These are phyloP conservation scores for Mesodorylaimus sp. DNA, from an alignment of 2,888 invertebrate genomes.

Conservation along the genomic window DNA sequence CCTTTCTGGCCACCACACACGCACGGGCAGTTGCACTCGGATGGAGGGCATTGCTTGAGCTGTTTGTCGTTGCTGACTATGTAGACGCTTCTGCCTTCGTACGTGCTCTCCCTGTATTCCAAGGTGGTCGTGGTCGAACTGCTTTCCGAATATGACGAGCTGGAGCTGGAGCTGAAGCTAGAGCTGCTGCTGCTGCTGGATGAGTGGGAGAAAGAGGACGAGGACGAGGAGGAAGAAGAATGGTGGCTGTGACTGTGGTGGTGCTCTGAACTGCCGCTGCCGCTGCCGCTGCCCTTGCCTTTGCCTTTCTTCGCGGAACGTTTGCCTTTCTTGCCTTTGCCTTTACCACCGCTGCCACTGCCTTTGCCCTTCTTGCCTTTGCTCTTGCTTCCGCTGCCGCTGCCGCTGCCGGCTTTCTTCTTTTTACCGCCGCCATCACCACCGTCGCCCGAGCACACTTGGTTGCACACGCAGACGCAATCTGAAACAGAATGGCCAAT, in stretches of 20 bases:
- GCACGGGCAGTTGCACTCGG: constrained; percentile 3
- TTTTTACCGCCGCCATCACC: background rate
- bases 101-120: background rate
- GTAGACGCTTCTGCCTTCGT: background rate
- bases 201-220: background rate
- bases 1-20: background rate
- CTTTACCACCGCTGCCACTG: background rate
- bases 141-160: no score
- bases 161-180: background rate
- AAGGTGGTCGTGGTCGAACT: background rate
- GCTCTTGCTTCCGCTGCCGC: background rate
- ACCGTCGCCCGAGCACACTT: background rate
- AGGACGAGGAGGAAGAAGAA: background rate
- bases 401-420: background rate
- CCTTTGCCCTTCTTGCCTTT: constrained; percentile 2
- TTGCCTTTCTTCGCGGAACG: background rate
- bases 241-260: no score
- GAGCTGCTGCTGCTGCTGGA: background rate
- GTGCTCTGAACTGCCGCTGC: no score
- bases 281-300: no score
- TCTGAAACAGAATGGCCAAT: no score
- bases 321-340: background rate
- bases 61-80: background rate
- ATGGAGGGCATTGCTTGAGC: background rate
- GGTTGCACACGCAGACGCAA: constrained; percentile 3